Evolutionary conservation across 2,113 vertebrate species (phyloP), one percentile per base, ranked within the genome.

Genomic region (Aepyceros melampus): DNA sequence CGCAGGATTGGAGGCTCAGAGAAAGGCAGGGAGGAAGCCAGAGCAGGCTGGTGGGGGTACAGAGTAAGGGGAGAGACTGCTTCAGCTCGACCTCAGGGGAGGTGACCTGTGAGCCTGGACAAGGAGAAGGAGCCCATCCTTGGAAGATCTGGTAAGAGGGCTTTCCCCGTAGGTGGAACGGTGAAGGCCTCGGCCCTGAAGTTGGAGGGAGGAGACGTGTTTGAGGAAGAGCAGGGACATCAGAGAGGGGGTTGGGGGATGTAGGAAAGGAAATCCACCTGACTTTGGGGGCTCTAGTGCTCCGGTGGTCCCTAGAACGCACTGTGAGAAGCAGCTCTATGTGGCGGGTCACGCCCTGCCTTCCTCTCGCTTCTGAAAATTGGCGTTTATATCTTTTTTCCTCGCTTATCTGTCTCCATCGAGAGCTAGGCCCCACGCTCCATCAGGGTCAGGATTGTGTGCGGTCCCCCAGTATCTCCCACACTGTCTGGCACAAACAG

Each of bases 1-100:
- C 0, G 33, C 7, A 2, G 2, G 27, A 45, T 2, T 7, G 29
- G 7, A 2, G 51, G 45, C 62, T 31, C 27, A 5, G 19, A 31
- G 17, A 13, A 67, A 36, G 16, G 12, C 67, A 29, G 9, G 53
- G 67, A 85, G n/a, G 89, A 53, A 29, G 62, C 9, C 62, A 12
- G 88, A 87, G 71, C 40, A 7, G 33, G 43, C 27, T 7, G 25
- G 21, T 25, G 23, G 49, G 55, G 7, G 10, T 33, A 7, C 27
- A 15, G 58, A 27, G 43, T 1, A 3, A 33, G 87, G 43, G 82
- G 55, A 74, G 25, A 67, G 53, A 5, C 49, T 21, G 7, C 74
- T 23, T 71, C 10, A 43, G 58, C 15, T 4, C 23, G 40, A 83
- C 25, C 19, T 3, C 1, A 6, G 74, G 9, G 49, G 29, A 43